phyloP scores from a whole-genome alignment of 1,140 invertebrate genomes.

The Drosophila erecta region DNA sequence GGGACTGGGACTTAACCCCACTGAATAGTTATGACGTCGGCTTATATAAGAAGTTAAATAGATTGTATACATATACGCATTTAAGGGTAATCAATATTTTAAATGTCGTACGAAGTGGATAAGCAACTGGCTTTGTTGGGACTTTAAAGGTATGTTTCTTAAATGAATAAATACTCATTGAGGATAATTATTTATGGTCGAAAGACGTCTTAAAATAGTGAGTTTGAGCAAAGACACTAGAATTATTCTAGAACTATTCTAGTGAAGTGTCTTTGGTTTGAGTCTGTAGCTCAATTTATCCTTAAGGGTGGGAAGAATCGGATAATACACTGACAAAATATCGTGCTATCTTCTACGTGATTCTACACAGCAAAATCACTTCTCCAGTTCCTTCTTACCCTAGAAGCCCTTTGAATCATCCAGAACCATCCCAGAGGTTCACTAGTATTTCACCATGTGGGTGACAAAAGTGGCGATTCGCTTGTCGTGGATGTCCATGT shows the following conservation, averaged over 20 bases:
- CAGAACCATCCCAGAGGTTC: conserved; percentile 25
- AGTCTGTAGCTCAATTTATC: too few species aligned
- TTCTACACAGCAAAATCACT: neutral
- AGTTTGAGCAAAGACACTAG: too few species aligned
- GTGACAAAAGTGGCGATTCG: conserved; percentile 27
- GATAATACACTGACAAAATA: too few species aligned
- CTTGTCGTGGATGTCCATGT: conserved; percentile 3
- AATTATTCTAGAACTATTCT: too few species aligned
- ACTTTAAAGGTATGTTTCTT: too few species aligned
- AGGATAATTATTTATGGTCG: too few species aligned
- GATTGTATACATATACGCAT: neutral
- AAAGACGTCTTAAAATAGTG: too few species aligned
- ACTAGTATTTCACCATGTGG: conserved; percentile 53
- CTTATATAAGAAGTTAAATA: neutral
- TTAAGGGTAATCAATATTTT: neutral
- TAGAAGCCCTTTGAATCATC: conserved; percentile 28
- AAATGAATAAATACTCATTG: too few species aligned
- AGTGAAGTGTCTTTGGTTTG: too few species aligned
- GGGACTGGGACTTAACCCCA: neutral
- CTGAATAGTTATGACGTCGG: neutral
- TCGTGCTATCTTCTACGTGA: neutral
- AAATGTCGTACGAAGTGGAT: too few species aligned
- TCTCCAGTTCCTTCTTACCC: neutral
- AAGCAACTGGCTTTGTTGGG: too few species aligned
- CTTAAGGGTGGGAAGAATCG: too few species aligned